phyloP scores from a whole-genome alignment of 1,140 invertebrate species.

The Drosophila hydei region DNA sequence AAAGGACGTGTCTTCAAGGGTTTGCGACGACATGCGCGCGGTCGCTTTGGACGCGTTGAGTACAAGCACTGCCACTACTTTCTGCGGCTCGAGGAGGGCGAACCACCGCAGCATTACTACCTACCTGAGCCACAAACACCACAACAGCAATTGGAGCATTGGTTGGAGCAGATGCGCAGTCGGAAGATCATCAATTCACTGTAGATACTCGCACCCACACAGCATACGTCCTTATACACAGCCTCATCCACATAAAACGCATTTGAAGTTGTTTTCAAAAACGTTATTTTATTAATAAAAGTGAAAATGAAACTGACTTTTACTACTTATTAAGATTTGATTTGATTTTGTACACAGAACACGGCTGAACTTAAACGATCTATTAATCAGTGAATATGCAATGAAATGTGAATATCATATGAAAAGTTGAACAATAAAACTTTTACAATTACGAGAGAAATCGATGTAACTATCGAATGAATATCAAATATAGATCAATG shows the following conservation, averaged over 20 bases:
- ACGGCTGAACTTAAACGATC: no score
- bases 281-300: constrained; percentile 48
- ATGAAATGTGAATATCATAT: no score
- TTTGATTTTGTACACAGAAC: no score
- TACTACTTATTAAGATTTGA: not conserved
- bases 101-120: constrained; percentile 94
- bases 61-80: constrained; percentile 95
- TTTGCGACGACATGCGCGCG: constrained; percentile 91
- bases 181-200: constrained; percentile 89
- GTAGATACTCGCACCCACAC: constrained; percentile 83
- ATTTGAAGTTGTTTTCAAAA: constrained; percentile 34
- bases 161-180: constrained; percentile 88
- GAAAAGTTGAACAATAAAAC: no score
- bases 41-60: constrained; percentile 88
- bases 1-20: constrained; percentile 93
- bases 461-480: no score
- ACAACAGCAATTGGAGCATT: constrained; percentile 89
- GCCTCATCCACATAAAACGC: constrained; percentile 1
- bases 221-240: not conserved
- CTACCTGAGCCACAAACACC: constrained; percentile 87
- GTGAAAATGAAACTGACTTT: constrained; percentile 1
- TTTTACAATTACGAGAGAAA: no score
- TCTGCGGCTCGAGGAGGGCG: constrained; percentile 95
- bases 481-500: no score
- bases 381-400: no score